Evolutionary conservation across 2,113 vertebrate species (phyloP), one percentile per base, ranked within the genome.

Genomic region (Platanista minor): DNA sequence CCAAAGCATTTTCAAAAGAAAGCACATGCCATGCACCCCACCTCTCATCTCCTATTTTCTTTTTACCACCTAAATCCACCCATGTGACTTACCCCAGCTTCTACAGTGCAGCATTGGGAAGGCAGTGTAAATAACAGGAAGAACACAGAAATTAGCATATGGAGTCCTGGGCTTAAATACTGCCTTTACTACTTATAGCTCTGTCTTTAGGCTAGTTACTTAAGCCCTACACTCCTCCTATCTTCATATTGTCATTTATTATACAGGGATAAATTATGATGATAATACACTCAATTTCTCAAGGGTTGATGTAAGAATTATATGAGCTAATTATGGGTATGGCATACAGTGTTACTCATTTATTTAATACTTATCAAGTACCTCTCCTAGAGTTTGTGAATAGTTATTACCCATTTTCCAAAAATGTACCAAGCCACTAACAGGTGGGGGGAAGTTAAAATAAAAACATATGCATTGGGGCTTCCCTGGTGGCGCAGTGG

Each of bases 271-370:
- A 62, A 72, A 46, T 80, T 54, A 13, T 78, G 49, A 72, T 57
- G 12, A 29, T 6, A 57, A 49, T 27, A 20, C 14, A 36, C 1
- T 25, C 17, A 33, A 33, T 61, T 87, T 92, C 78, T 95, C 87
- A 93, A 72, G 25, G 5, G 18, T 61, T 75, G 23, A 18, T 90
- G 41, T 74, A 49, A 92, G 49, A 71, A 71, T 88, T 61, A 75
- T 46, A 71, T 83, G 67, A 80, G 78, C 49, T 69, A 52, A 57
- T 49, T 80, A 39, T 46, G 23, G 18, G 10, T 17, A 86, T 64
- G 17, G 52, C 54, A 81, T 23, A n/a, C 2, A 39, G 5, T 43
- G 7, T 81, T 85, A 72, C 39, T 81, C 29, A n/a, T 8, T 95
- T 83, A 75, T 46, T 75, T 13, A 54, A 31, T 83, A 41, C 3